Evolutionary conservation across 2,888 invertebrate genomes (phyloP).

Genomic region (Lissonota sp.): DNA sequence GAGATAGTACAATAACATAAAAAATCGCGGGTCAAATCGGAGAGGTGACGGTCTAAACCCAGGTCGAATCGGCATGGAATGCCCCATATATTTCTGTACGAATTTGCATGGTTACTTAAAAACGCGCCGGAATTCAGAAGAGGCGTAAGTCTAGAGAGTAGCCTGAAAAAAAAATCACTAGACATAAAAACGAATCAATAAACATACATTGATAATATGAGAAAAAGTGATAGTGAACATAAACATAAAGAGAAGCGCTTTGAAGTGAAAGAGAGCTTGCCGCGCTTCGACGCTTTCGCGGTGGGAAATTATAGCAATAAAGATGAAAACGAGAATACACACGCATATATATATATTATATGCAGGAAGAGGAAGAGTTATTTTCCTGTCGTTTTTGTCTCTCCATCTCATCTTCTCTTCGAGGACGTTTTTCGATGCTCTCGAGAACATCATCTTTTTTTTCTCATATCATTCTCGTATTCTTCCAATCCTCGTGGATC

Average conservation of each 20-base stretch:
- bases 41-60: too few species aligned
- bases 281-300: constrained; percentile 19
- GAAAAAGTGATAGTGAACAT: too few species aligned
- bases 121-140: too few species aligned
- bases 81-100: too few species aligned
- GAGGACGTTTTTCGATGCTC: constrained; percentile 2
- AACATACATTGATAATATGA: not conserved
- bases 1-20: too few species aligned
- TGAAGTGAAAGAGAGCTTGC: not conserved
- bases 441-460: constrained; percentile 15
- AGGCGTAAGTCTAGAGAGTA: not conserved
- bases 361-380: constrained; percentile 24
- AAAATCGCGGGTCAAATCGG: too few species aligned
- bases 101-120: too few species aligned
- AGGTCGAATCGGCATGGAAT: too few species aligned
- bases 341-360: too few species aligned
- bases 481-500: not conserved
- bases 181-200: not conserved
- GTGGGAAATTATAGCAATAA: constrained; percentile 21
- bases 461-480: not conserved
- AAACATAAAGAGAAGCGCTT: constrained; percentile 6
- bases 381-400: constrained; percentile 7
- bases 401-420: not conserved
- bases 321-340: constrained; percentile 42
- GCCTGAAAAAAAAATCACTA: not conserved